Conservation (phyloP, 2,113 vertebrate species). For the Platichthys stellatus region DNA sequence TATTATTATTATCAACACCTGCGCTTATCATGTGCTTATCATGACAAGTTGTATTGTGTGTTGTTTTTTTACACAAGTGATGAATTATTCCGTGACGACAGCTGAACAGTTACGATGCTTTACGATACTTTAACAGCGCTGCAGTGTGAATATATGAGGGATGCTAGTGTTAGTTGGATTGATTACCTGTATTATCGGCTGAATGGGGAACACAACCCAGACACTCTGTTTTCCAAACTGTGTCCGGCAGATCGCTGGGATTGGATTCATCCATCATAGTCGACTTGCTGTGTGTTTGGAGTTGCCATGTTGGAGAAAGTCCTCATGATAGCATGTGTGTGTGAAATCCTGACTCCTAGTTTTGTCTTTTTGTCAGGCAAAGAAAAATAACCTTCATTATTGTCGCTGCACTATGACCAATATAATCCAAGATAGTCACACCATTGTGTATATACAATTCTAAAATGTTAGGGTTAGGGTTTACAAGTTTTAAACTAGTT, state of each 20-base stretch:
- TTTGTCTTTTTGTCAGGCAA: no score
- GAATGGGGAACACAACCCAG: neutral
- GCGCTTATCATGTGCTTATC: neutral
- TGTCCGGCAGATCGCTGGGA: neutral
- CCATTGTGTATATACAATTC: no score
- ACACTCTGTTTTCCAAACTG: neutral
- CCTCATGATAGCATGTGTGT: neutral
- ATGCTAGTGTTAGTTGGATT: neutral
- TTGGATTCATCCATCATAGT: neutral
- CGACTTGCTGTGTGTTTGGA: neutral
- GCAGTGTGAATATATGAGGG: neutral
- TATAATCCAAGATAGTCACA: no score
- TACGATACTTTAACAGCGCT: neutral
- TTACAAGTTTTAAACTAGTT: no score
- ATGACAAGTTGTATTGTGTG: neutral
- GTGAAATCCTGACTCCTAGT: neutral
- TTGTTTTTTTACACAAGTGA: neutral
- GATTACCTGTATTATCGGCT: neutral
- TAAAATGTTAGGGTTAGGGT: no score
- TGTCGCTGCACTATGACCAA: neutral
- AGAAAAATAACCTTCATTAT: neutral
- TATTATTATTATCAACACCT: neutral
- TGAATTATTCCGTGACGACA: neutral
- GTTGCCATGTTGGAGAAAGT: neutral
- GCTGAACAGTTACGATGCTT: neutral